phyloP scores from a whole-genome alignment of 2,888 invertebrate species.

The Tetramorium bicarinatum region DNA sequence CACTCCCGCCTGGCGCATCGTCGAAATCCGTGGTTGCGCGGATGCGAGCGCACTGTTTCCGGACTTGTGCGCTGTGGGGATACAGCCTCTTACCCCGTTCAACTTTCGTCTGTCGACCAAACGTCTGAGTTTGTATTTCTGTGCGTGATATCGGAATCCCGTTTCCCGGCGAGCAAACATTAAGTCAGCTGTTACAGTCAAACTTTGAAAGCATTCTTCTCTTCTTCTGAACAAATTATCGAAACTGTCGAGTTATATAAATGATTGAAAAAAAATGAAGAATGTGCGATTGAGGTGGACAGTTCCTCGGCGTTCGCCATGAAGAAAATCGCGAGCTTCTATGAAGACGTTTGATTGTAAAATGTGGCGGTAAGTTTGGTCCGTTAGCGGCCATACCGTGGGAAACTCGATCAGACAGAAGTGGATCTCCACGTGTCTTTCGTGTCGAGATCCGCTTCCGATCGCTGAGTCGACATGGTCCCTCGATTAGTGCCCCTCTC shows the following conservation, averaged over 20 bases:
- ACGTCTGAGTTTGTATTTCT: not conserved
- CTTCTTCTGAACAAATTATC: not conserved
- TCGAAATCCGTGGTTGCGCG: slow-evolving; percentile 11
- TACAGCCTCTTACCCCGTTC: not conserved
- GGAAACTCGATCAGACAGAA: not conserved
- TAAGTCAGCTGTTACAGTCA: not conserved
- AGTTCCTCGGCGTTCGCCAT: not conserved
- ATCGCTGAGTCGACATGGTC: not conserved
- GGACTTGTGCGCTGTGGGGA: not conserved
- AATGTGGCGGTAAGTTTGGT: not conserved
- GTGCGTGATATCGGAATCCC: not conserved
- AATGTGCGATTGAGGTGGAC: not conserved
- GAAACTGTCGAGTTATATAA: not conserved
- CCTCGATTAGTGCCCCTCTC: not conserved
- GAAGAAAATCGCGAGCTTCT: not conserved
- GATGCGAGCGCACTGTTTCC: not conserved
- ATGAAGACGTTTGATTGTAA: not conserved
- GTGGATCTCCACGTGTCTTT: not conserved
- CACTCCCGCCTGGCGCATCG: not conserved
- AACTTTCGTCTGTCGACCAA: not conserved
- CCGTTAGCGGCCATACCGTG: not conserved
- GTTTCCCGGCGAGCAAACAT: not conserved
- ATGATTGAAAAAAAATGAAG: not conserved
- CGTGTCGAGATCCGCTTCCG: not conserved
- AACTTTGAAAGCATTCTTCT: not conserved